phyloP scores from a whole-genome alignment of 2,888 invertebrate genomes.

The Therioaphis trifolii region DNA sequence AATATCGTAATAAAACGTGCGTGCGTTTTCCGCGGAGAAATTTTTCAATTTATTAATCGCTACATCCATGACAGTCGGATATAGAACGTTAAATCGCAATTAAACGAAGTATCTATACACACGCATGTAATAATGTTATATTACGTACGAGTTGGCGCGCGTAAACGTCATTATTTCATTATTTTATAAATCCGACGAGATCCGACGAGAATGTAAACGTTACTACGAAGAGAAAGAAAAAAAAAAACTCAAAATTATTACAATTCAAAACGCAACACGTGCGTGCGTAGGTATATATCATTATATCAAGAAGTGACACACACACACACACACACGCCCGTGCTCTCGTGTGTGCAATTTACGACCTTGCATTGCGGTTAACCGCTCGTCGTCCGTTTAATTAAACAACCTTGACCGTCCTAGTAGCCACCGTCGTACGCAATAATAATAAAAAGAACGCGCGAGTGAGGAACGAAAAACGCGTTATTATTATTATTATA shows the following conservation, averaged over 20 bases:
- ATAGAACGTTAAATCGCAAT: no score
- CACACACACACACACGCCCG: no score
- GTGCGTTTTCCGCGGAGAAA: no score
- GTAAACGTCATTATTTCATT: not conserved
- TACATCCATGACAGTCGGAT: no score
- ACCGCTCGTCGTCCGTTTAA: slow-evolving; percentile 37
- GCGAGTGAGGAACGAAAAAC: no score
- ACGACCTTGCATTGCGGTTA: slow-evolving; percentile 40
- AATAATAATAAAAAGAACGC: not conserved
- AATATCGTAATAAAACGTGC: no score
- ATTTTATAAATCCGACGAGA: not conserved
- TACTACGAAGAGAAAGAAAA: not conserved
- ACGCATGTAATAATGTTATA: no score
- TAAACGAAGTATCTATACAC: not conserved
- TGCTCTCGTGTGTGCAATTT: not conserved
- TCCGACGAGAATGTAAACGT: not conserved
- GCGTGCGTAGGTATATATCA: not conserved
- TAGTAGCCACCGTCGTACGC: not conserved
- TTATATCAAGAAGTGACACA: no score
- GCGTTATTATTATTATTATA: no score
- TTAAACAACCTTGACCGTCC: slow-evolving; percentile 53
- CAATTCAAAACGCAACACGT: slow-evolving; percentile 15
- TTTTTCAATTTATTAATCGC: no score
- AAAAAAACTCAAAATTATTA: not conserved
- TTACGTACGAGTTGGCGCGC: no score